These are phyloP conservation scores for Thereva nobilitata DNA, from an alignment of 2,888 invertebrate genomes.

Conservation along the genomic window DNA sequence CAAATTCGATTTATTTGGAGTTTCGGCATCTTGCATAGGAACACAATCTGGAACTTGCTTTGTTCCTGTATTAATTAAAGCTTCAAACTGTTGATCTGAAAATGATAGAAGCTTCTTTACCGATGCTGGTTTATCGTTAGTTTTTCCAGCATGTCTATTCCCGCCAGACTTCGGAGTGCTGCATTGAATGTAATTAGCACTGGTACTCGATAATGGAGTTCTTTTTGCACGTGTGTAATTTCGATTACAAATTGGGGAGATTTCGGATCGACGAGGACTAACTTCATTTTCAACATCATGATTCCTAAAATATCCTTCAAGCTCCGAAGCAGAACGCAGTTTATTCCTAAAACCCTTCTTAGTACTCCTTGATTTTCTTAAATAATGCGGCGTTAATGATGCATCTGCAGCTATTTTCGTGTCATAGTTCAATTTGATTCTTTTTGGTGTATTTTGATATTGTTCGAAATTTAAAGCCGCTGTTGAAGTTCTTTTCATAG, in stretches of 20 bases:
- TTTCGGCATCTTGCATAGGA: not conserved
- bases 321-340: conserved; percentile 38
- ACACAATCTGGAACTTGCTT: not conserved
- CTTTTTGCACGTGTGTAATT: conserved; percentile 24
- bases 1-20: not conserved
- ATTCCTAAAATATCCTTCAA: conserved; percentile 22
- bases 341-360: conserved; percentile 35
- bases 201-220: conserved; percentile 32
- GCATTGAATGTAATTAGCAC: conserved; percentile 27
- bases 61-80: conserved; percentile 9
- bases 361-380: not conserved
- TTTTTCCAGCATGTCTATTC: not conserved
- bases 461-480: conserved; percentile 31
- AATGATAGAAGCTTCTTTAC: conserved; percentile 39
- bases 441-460: conserved; percentile 41
- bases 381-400: not conserved
- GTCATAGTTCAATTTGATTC: conserved; percentile 1
- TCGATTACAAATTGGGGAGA: conserved; percentile 33
- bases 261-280: not conserved
- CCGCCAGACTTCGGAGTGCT: conserved; percentile 39
- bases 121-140: conserved; percentile 20
- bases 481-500: conserved; percentile 23
- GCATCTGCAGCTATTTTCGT: not conserved
- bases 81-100: conserved; percentile 36
- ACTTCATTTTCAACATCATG: conserved; percentile 34